Conservation (phyloP, 2,797 vertebrate genomes). For the Tachyglossus aculeatus region DNA sequence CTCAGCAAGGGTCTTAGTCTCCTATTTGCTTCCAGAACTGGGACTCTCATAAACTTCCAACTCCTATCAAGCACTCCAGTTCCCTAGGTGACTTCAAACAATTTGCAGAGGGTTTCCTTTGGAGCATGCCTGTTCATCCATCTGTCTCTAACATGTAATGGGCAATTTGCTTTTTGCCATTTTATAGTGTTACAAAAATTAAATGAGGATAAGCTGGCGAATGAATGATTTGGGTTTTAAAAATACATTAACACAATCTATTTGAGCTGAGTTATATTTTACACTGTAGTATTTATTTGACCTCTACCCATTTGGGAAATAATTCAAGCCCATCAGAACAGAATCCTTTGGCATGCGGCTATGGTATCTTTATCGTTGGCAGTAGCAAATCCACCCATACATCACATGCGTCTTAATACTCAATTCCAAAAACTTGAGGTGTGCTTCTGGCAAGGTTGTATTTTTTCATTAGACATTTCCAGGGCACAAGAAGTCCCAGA, state of each 20-base stretch:
- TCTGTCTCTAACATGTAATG: background rate
- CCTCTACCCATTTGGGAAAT: conserved; percentile 10
- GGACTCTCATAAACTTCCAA: no score
- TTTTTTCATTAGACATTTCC: conserved; percentile 89
- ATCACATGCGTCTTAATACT: conserved; percentile 29
- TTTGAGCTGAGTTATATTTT: conserved; percentile 12
- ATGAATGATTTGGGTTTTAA: background rate
- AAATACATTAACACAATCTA: background rate
- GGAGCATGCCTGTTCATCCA: background rate
- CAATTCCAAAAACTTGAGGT: conserved; percentile 39
- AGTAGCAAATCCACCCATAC: conserved; percentile 1
- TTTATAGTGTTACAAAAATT: no score
- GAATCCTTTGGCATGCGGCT: conserved; percentile 21
- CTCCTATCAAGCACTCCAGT: no score
- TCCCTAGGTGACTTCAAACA: no score
- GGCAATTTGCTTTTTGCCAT: no score
- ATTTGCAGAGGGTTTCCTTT: background rate
- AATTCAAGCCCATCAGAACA: conserved; percentile 24
- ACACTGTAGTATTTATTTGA: conserved; percentile 16
- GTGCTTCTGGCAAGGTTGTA: conserved; percentile 80
- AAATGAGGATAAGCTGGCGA: background rate
- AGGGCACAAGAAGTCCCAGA: conserved; percentile 82
- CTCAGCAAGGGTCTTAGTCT: no score
- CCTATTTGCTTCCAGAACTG: no score
- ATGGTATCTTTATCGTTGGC: conserved; percentile 12